Evolutionary conservation across 2,797 vertebrate species (phyloP).

Genomic region (Pseudotriccus pelzelni): DNA sequence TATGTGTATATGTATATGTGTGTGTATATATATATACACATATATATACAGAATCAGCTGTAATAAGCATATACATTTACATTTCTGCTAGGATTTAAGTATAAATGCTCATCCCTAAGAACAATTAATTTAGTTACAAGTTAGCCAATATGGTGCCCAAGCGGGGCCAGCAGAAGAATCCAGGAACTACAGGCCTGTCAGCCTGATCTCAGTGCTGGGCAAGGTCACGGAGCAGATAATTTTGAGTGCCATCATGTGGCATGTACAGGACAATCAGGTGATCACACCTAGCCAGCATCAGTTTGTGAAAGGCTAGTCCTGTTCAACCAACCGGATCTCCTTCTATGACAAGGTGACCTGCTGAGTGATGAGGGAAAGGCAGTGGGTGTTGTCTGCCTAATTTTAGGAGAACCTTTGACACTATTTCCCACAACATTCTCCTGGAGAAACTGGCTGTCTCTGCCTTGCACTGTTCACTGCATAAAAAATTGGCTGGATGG

Average conservation of each 20-base stretch:
- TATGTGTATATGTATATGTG: neutral
- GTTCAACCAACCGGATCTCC: neutral
- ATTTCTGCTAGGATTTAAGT: neutral
- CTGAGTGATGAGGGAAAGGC: neutral
- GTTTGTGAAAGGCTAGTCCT: neutral
- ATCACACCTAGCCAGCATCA: neutral
- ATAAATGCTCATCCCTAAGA: neutral
- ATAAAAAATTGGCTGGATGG: neutral
- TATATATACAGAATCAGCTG: fast-evolving
- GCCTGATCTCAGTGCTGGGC: neutral
- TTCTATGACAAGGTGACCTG: neutral
- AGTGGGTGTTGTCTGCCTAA: neutral
- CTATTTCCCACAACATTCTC: neutral
- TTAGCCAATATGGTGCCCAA: neutral
- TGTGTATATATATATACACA: no score
- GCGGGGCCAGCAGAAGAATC: fast-evolving
- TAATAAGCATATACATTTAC: neutral
- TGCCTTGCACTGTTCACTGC: neutral
- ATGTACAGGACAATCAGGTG: neutral
- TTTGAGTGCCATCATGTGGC: neutral
- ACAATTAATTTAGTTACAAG: neutral
- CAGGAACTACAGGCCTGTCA: neutral
- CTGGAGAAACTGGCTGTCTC: neutral
- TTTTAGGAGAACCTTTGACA: neutral
- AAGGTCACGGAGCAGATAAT: neutral